Conservation (phyloP, 2,888 invertebrate species). For the Andrena minutula region DNA sequence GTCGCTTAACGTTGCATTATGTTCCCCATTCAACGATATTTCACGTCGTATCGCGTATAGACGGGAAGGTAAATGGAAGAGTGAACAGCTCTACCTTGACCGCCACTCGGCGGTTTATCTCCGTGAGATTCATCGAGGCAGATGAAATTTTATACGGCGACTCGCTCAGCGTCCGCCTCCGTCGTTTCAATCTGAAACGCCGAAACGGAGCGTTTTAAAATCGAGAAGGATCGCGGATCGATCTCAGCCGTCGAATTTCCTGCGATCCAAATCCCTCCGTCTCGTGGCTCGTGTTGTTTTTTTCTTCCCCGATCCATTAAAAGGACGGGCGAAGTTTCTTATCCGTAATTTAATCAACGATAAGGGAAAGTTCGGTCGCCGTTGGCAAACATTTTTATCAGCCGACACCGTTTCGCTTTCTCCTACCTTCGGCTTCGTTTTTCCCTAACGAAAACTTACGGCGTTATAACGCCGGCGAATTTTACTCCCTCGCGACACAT, state of each 20-base stretch:
- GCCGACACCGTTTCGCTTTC: slow-evolving; percentile 36
- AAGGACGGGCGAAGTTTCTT: slow-evolving; percentile 49
- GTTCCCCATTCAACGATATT: background rate
- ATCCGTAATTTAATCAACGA: slow-evolving; percentile 62
- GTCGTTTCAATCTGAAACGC: slow-evolving; percentile 13
- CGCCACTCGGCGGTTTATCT: background rate
- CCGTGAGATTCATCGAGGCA: background rate
- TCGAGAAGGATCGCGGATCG: slow-evolving; percentile 22
- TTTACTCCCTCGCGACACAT: slow-evolving; percentile 24
- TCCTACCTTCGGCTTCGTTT: background rate
- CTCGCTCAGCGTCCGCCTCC: background rate
- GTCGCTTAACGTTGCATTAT: slow-evolving; percentile 7
- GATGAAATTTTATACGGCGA: slow-evolving; percentile 20
- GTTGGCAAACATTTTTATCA: slow-evolving; percentile 57
- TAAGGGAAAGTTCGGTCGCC: slow-evolving; percentile 44
- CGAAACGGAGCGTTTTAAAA: background rate
- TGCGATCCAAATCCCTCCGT: slow-evolving; percentile 21
- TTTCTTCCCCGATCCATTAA: slow-evolving; percentile 36
- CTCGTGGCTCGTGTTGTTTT: slow-evolving; percentile 14
- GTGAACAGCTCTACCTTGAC: background rate
- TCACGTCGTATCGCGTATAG: background rate
- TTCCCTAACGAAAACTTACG: slow-evolving; percentile 35
- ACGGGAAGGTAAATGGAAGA: background rate
- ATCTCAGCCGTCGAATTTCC: slow-evolving; percentile 32
- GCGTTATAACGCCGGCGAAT: slow-evolving; percentile 9